Conservation (phyloP, 2,888 invertebrate species). For the Itoplectis maculator region DNA sequence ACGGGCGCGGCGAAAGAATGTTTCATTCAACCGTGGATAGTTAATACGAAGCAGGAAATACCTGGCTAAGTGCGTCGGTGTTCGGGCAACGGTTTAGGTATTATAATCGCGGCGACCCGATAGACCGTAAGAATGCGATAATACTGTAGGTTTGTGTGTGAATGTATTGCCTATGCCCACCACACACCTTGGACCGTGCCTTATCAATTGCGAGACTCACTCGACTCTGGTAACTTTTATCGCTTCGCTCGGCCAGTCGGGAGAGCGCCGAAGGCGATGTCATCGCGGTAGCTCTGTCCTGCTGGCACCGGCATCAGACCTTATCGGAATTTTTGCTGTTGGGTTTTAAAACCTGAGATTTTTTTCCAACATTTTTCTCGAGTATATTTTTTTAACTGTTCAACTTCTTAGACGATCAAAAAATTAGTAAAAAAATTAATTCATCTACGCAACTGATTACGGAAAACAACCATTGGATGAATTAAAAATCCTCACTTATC, state of each 20-base stretch:
- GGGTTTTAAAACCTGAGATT: not conserved
- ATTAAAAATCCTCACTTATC: not conserved
- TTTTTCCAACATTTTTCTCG: too few relatives aligned
- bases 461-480: too few relatives aligned
- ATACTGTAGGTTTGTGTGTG: not conserved
- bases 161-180: not conserved
- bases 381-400: not conserved
- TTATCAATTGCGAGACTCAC: constrained; percentile 41
- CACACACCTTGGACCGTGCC: constrained; percentile 1
- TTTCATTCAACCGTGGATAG: not conserved
- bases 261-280: constrained; percentile 14
- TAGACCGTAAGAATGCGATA: constrained; percentile 31
- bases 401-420: not conserved
- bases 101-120: constrained; percentile 5
- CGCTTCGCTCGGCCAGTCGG: constrained; percentile 3
- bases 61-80: not conserved
- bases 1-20: not conserved
- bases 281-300: constrained; percentile 31
- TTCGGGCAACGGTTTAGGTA: not conserved
- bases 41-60: constrained; percentile 2
- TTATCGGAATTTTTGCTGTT: constrained; percentile 35
- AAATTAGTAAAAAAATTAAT: not conserved
- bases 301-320: constrained; percentile 63
- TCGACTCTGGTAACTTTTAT: constrained; percentile 24
- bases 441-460: not conserved